These are phyloP conservation scores for Zelostemma sp. DNA, from an alignment of 1,140 invertebrate genomes.

Conservation along the genomic window DNA sequence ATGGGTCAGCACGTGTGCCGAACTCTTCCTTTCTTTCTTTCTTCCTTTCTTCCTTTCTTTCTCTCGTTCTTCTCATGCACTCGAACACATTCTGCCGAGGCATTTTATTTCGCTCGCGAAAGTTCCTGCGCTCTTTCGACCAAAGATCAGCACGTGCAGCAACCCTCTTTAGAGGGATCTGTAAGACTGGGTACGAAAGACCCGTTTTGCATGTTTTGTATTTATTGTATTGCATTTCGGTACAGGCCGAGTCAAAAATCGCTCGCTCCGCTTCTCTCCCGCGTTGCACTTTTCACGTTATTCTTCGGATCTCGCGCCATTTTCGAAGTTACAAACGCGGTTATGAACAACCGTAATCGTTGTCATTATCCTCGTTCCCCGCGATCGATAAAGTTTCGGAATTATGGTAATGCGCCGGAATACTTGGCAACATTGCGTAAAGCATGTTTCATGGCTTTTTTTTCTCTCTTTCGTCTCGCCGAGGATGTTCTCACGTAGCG, in stretches of 20 bases:
- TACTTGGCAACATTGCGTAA: too few species aligned
- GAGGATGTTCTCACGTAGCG: not conserved
- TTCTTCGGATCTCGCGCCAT: too few species aligned
- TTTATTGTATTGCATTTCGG: conserved; percentile 51
- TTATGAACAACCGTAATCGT: too few species aligned
- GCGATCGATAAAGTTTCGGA: too few species aligned
- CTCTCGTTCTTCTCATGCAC: conserved; percentile 21
- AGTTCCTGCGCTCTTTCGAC: conserved; percentile 28
- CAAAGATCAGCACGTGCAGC: conserved; percentile 47
- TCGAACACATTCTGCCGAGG: conserved; percentile 10
- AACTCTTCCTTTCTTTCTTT: conserved; percentile 3
- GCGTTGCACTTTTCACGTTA: too few species aligned
- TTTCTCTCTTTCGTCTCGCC: too few species aligned
- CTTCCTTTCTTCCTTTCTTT: conserved; percentile 13
- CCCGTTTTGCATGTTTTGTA: conserved; percentile 51
- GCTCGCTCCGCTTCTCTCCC: too few species aligned
- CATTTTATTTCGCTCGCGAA: conserved; percentile 43
- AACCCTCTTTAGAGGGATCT: conserved; percentile 48
- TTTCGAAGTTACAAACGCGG: too few species aligned
- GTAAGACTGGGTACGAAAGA: conserved; percentile 47
- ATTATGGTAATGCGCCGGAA: too few species aligned
- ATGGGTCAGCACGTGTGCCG: conserved; percentile 4
- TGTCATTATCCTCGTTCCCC: too few species aligned
- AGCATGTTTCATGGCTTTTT: too few species aligned
- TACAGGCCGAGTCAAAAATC: conserved; percentile 39